These are phyloP conservation scores for Dicranocentrus wangi DNA, from an alignment of 2,888 invertebrate genomes.

Conservation along the genomic window DNA sequence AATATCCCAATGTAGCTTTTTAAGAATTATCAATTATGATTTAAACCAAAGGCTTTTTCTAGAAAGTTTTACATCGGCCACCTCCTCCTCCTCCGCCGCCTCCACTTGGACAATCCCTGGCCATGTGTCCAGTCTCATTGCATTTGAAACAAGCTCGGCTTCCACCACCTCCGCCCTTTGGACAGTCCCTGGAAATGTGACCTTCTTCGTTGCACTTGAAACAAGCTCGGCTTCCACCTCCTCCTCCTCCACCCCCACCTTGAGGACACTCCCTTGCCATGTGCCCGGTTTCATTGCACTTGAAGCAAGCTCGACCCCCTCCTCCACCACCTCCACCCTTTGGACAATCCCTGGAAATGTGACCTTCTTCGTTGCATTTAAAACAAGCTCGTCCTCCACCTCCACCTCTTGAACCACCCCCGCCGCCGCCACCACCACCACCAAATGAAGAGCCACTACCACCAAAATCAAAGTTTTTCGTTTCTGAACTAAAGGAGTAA, in stretches of 20 bases:
- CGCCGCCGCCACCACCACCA: constrained; percentile 6
- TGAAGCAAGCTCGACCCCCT: constrained; percentile 19
- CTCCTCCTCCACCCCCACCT: constrained; percentile 5
- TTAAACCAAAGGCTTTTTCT: too few relatives aligned
- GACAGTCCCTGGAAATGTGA: constrained; percentile 41
- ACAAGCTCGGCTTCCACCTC: constrained; percentile 37
- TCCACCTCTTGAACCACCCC: constrained; percentile 1
- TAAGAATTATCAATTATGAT: too few relatives aligned
- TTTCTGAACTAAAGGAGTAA: neutral
- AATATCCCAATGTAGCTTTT: too few relatives aligned
- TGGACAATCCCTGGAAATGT: constrained; percentile 18
- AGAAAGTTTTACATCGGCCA: constrained; percentile 70
- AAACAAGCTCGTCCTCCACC: constrained; percentile 15
- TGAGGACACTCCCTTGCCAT: constrained; percentile 13
- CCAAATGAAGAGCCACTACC: neutral
- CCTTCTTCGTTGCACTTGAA: constrained; percentile 38
- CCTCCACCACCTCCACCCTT: constrained; percentile 28
- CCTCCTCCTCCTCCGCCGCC: constrained; percentile 68
- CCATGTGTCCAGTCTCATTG: constrained; percentile 30
- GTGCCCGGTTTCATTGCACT: constrained; percentile 28
- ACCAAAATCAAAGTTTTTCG: too few relatives aligned
- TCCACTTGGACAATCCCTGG: constrained; percentile 34
- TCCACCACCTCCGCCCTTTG: constrained; percentile 31
- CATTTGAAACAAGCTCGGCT: constrained; percentile 33
- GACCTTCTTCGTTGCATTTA: constrained; percentile 32